A percentile compares a stretch with the other conserved stretches of the same genome.
Evolutionary conservation across 2,888 invertebrate species (phyloP).

Genomic region (Stenurella melanura): DNA sequence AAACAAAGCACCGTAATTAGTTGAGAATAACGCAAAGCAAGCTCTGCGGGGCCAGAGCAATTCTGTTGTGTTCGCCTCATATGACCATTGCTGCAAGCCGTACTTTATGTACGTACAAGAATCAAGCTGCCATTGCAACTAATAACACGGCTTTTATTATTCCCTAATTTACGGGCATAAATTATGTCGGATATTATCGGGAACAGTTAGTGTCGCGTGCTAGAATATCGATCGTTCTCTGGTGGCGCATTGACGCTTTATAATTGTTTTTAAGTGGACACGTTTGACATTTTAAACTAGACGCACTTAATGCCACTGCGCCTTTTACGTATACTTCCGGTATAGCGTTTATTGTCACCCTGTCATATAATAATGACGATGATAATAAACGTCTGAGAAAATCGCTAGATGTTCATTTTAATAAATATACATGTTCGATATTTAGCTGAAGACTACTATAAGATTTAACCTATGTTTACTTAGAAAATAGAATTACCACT

Average conservation of each 20-base stretch:
- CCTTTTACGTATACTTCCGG: conserved; percentile 8
- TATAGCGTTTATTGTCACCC: not conserved
- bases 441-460: no score
- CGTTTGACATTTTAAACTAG: conserved; percentile 54
- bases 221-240: conserved; percentile 59
- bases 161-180: conserved; percentile 42
- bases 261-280: conserved; percentile 63
- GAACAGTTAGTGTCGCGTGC: conserved; percentile 60
- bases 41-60: conserved; percentile 33
- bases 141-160: conserved; percentile 36
- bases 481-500: no score
- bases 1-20: conserved; percentile 53
- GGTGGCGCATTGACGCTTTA: conserved; percentile 65
- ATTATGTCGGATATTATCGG: conserved; percentile 48
- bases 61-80: conserved; percentile 19
- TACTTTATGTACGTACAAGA: conserved; percentile 1
- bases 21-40: conserved; percentile 44
- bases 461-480: no score
- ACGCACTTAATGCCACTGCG: conserved; percentile 32
- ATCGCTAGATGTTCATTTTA: no score
- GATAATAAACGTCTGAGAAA: no score
- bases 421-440: no score
- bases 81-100: not conserved
- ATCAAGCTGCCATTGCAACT: conserved; percentile 13
- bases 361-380: not conserved